Conservation (phyloP, 1,140 invertebrate species). For the Tribolium madens region DNA sequence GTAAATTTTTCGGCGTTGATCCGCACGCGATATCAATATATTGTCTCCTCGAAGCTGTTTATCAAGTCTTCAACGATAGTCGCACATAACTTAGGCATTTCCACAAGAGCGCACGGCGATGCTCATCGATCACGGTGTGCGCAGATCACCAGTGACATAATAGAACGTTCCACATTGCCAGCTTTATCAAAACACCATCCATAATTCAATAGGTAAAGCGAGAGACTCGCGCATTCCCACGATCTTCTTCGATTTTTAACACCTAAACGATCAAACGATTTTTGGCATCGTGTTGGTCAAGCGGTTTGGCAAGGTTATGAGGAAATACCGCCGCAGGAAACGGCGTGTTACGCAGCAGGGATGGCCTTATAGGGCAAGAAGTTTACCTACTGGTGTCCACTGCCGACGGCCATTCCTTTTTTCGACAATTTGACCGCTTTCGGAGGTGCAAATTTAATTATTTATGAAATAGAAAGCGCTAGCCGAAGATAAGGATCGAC, state of each 20-base stretch:
- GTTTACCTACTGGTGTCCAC: conserved; percentile 52
- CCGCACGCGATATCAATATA: conserved; percentile 26
- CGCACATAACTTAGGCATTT: conserved; percentile 48
- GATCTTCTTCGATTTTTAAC: background rate
- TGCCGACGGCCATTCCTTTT: conserved; percentile 8
- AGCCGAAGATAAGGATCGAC: background rate
- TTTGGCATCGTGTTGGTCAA: conserved; percentile 21
- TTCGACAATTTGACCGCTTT: conserved; percentile 40
- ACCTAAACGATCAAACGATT: background rate
- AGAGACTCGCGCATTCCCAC: conserved; percentile 15
- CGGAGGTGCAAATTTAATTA: conserved; percentile 52
- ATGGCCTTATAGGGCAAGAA: conserved; percentile 52
- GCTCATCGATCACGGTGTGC: conserved; percentile 45
- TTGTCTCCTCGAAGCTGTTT: conserved; percentile 1
- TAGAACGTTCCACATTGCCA: conserved; percentile 56
- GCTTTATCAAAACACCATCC: conserved; percentile 57
- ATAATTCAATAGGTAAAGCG: conserved; percentile 48
- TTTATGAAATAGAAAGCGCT: conserved; percentile 37
- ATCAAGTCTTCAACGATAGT: conserved; percentile 26
- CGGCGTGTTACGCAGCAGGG: conserved; percentile 49
- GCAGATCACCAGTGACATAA: conserved; percentile 51
- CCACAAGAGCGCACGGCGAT: background rate
- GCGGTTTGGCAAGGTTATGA: conserved; percentile 38
- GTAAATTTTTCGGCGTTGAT: background rate
- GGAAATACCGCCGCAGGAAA: conserved; percentile 22